A percentile compares a stretch with the other conserved stretches of the same genome.
phyloP scores from a whole-genome alignment of 2,888 invertebrate genomes.

The Parnassius apollo region DNA sequence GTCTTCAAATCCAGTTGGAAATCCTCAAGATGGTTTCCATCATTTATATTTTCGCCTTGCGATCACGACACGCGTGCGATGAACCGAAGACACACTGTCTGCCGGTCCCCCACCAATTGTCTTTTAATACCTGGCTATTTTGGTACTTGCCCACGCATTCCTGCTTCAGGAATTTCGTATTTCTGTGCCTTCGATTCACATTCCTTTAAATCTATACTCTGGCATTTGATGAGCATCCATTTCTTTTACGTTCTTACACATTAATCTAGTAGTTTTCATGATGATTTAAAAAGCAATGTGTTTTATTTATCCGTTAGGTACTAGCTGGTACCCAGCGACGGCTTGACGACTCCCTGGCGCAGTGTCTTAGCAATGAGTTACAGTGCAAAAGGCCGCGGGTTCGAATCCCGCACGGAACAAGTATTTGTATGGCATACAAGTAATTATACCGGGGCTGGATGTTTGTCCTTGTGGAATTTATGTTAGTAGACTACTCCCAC shows the following conservation, averaged over 20 bases:
- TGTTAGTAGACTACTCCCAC: too few relatives aligned
- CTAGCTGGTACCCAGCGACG: too few relatives aligned
- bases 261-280: neutral
- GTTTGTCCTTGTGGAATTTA: too few relatives aligned
- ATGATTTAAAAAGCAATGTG: too few relatives aligned
- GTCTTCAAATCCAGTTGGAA: neutral
- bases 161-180: conserved; percentile 22
- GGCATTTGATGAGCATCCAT: neutral
- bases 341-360: too few relatives aligned
- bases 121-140: conserved; percentile 24
- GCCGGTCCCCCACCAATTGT: conserved; percentile 30
- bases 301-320: too few relatives aligned
- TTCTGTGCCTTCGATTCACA: conserved; percentile 13
- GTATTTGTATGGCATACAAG: too few relatives aligned
- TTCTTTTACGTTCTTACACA: neutral
- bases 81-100: conserved; percentile 59
- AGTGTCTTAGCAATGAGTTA: too few relatives aligned
- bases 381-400: too few relatives aligned
- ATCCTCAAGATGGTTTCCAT: neutral
- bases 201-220: neutral
- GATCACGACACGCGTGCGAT: conserved; percentile 43
- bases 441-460: too few relatives aligned
- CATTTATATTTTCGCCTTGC: conserved; percentile 33
- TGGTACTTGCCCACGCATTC: conserved; percentile 24
- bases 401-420: too few relatives aligned